phyloP scores from a whole-genome alignment of 2,888 invertebrate species.

The Dasypogon diadema region DNA sequence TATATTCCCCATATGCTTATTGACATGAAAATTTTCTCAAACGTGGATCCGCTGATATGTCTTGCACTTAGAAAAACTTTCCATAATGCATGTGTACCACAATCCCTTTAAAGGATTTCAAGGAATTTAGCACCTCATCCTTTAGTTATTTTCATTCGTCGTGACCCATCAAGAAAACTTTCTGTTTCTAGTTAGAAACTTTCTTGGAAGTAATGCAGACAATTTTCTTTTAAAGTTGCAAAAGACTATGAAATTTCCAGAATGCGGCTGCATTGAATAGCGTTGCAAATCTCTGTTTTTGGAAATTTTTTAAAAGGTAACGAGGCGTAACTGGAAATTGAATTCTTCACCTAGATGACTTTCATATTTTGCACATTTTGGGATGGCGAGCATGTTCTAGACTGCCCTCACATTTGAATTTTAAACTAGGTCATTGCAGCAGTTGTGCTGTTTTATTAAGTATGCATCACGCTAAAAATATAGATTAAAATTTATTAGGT shows the following conservation, averaged over 20 bases:
- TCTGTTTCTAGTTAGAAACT: slow-evolving; percentile 41
- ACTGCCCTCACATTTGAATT: no score
- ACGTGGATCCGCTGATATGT: slow-evolving; percentile 20
- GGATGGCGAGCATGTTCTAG: background rate
- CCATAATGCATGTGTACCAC: background rate
- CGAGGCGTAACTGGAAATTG: slow-evolving; percentile 30
- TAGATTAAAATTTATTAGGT: no score
- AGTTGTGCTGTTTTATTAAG: no score
- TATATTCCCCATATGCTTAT: slow-evolving; percentile 32
- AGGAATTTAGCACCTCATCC: background rate
- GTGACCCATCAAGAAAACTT: slow-evolving; percentile 37
- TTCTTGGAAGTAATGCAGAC: slow-evolving; percentile 26
- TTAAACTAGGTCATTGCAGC: no score
- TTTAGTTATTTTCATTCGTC: slow-evolving; percentile 27
- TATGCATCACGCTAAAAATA: no score
- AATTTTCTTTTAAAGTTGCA: background rate
- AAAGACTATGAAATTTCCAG: slow-evolving; percentile 3
- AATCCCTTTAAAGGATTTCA: background rate
- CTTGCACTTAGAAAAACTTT: slow-evolving; percentile 25
- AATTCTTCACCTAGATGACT: slow-evolving; percentile 15
- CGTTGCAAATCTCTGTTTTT: background rate
- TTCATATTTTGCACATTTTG: slow-evolving; percentile 28
- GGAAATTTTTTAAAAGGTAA: slow-evolving; percentile 25
- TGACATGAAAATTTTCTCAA: slow-evolving; percentile 31
- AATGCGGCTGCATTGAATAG: background rate